These are phyloP conservation scores for Hirtodrosophila duncani DNA, from an alignment of 2,888 invertebrate genomes.

Conservation along the genomic window DNA sequence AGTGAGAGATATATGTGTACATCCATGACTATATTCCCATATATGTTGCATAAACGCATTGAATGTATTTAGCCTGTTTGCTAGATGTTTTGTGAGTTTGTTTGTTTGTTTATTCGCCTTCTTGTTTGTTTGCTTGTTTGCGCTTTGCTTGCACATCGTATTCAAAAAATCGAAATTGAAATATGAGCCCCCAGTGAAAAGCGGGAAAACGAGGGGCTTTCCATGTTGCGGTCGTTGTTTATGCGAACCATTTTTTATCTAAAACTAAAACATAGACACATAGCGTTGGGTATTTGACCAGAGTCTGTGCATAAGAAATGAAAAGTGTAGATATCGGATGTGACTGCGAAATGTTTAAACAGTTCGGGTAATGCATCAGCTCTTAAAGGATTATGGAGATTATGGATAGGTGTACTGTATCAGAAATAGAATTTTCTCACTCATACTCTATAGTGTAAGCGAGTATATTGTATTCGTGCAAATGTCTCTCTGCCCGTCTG, in stretches of 20 bases:
- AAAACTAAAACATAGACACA: constrained; percentile 20
- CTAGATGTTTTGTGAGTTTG: constrained; percentile 24
- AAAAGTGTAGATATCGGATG: constrained; percentile 11
- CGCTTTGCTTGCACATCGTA: constrained; percentile 59
- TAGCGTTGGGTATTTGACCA: neutral
- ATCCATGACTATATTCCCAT: constrained; percentile 19
- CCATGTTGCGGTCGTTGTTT: constrained; percentile 33
- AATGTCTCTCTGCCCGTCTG: too few relatives aligned
- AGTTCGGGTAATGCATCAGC: too few relatives aligned
- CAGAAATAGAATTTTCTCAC: too few relatives aligned
- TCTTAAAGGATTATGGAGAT: too few relatives aligned
- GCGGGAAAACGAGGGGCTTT: constrained; percentile 5
- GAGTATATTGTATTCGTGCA: too few relatives aligned
- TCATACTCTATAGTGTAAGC: too few relatives aligned
- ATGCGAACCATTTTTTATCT: constrained; percentile 34
- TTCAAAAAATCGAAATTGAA: constrained; percentile 68
- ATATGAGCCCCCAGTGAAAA: constrained; percentile 50
- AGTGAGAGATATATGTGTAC: neutral
- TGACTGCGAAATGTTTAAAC: too few relatives aligned
- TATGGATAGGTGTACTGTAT: too few relatives aligned
- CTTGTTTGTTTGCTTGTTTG: constrained; percentile 56
- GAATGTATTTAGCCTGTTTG: constrained; percentile 46
- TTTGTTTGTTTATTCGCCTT: too few relatives aligned
- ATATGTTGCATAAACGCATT: constrained; percentile 47
- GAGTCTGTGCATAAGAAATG: constrained; percentile 3